Base-by-base conservation (phyloP, 2,113 vertebrate species). In the Aleadryas rufinucha region DNA sequence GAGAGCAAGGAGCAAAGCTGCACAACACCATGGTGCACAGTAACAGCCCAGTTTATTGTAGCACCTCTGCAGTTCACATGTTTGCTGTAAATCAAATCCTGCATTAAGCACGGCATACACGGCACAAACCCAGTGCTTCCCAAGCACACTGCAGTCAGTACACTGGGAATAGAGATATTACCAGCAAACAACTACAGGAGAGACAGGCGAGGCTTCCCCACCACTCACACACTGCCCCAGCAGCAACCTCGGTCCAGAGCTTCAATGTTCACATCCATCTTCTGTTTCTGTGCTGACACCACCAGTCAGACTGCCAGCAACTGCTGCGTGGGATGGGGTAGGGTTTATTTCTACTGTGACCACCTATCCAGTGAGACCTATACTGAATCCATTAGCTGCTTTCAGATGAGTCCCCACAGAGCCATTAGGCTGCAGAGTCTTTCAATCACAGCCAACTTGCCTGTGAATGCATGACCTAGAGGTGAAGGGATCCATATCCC, bases 401-500 rank as follows among this genome's bases (percentile, higher is more conserved):
- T 87, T 56, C 79, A 86, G 71, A 96, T 64, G 85, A 77, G 85
- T 69, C 93, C 52, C 93, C 42, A 30, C 9, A 50, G 91, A 94
- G 47, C 45, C 50, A 50, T 70, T 61, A 88, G 68, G 68, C 45
- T 88, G 63, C 78, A 90, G 41, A 87, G 85, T 81, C 95, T 76
- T 94, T 97, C 93, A 90, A 90, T 96, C 96, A 95, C 66, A 78
- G 78, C 65, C 91, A 94, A 57, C 90, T 69, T 88, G 87, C 33
- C 71, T 75, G 30, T 66, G 87, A 89, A 80, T 49, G 57, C 71
- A 45, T 87, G 87, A 96, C 96, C 95, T 70, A 66, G 90, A 90
- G 93, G 93, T 96, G 95, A 97, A 81, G 88, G 79, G 92, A 96
- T 96, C 93, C 93, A 94, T 90, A 96, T 91, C 90, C 92, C 84